Conservation (phyloP, 1,140 invertebrate species). For the Ceratina japonica region DNA sequence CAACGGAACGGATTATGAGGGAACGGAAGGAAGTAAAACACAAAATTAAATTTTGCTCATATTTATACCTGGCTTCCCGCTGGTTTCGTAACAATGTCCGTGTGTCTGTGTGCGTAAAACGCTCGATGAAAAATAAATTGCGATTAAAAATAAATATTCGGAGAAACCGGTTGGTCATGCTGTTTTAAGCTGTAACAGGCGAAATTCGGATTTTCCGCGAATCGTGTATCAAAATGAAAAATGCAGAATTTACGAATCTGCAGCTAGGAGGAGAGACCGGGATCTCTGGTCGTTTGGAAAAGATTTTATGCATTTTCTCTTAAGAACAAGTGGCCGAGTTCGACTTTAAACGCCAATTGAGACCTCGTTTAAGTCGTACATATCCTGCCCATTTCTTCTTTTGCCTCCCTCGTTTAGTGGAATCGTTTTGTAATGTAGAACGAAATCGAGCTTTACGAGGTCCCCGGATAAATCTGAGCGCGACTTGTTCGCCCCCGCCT, state of each 20-base stretch:
- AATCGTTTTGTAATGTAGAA: constrained; percentile 35
- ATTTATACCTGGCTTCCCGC: background rate
- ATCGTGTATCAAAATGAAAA: no score
- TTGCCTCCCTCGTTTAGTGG: background rate
- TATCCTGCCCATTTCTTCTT: background rate
- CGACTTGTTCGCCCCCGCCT: background rate
- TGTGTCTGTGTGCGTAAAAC: no score
- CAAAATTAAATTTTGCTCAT: no score
- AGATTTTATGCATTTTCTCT: background rate
- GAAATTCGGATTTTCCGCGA: no score
- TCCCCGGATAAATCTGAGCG: constrained; percentile 23
- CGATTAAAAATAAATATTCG: constrained; percentile 1
- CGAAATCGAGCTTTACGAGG: constrained; percentile 14
- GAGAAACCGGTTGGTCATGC: no score
- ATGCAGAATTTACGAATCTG: no score
- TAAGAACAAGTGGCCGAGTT: background rate
- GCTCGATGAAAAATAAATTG: background rate
- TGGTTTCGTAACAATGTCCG: background rate
- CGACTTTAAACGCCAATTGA: constrained; percentile 30
- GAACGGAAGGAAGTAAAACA: no score
- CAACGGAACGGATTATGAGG: no score
- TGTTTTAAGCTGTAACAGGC: no score
- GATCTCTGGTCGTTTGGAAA: background rate
- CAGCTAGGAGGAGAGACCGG: no score
- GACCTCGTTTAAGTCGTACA: constrained; percentile 30